phyloP scores from a whole-genome alignment of 2,797 vertebrate species.

The Argya squamiceps region DNA sequence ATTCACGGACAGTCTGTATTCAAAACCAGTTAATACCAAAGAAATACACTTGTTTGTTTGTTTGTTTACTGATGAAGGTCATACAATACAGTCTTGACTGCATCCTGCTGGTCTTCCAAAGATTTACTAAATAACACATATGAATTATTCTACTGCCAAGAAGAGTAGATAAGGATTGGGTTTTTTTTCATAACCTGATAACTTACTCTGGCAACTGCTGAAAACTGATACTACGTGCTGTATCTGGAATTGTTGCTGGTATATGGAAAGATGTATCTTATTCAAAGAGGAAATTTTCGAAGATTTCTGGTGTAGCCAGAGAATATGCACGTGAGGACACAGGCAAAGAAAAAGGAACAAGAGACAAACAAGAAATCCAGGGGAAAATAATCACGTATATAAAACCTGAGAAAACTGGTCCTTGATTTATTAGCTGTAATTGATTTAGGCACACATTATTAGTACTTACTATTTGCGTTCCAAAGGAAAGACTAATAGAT shows the following conservation, averaged over 20 bases:
- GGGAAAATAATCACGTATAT: background rate
- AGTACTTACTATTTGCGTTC: background rate
- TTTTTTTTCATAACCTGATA: background rate
- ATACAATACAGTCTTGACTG: background rate
- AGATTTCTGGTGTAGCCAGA: background rate
- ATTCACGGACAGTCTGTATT: background rate
- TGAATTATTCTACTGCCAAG: slow-evolving; percentile 4
- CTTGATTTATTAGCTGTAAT: background rate
- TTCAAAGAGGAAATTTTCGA: background rate
- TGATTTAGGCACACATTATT: background rate
- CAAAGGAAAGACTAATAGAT: background rate
- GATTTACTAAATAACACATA: background rate
- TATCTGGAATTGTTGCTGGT: background rate
- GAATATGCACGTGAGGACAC: background rate
- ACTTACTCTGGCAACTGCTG: background rate
- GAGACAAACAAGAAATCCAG: background rate
- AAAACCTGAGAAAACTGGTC: background rate
- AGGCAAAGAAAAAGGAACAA: background rate
- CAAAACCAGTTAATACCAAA: background rate
- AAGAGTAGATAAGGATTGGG: background rate
- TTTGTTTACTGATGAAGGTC: slow-evolving; percentile 1
- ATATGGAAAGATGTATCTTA: background rate
- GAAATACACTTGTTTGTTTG: background rate
- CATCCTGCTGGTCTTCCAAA: background rate
- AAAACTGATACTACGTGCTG: background rate